phyloP scores from a whole-genome alignment of 2,113 vertebrate genomes.

The Aphelocoma coerulescens region DNA sequence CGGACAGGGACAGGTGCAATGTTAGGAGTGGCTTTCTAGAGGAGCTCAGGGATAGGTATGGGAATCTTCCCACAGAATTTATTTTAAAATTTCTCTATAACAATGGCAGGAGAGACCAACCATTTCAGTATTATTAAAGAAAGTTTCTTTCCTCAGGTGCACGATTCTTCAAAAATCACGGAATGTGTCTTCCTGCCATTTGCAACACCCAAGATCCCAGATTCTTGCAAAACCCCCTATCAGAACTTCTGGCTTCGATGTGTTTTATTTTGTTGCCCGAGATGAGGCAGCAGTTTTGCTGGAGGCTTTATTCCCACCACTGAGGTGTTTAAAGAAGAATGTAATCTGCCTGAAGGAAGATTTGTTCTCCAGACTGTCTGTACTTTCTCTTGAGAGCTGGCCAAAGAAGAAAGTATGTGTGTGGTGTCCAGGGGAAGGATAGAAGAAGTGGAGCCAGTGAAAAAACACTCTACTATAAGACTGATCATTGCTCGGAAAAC shows the following conservation, averaged over 20 bases:
- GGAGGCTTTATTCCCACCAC: not conserved
- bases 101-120: not conserved
- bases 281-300: slow-evolving; percentile 4
- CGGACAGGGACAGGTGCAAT: accelerated
- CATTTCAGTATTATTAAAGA: not conserved
- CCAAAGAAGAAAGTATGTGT: slow-evolving; percentile 2
- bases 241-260: not conserved
- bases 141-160: not conserved
- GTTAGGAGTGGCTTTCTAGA: not conserved
- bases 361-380: slow-evolving; percentile 1
- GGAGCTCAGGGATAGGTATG: not conserved
- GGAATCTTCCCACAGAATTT: not conserved
- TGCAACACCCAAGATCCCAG: not conserved
- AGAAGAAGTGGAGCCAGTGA: not conserved
- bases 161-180: not conserved
- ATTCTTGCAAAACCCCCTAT: not conserved
- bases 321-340: slow-evolving; percentile 18
- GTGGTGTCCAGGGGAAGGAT: not conserved
- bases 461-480: not conserved
- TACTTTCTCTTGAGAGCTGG: slow-evolving; percentile 4
- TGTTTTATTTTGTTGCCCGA: not conserved
- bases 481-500: not conserved
- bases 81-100: not conserved
- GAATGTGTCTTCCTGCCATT: not conserved
- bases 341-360: not conserved